Evolutionary conservation across 92 coral and sea anemone genomes (phyloP), one percentile per base, ranked within the genome.

Genomic region (Porites evermanni): DNA sequence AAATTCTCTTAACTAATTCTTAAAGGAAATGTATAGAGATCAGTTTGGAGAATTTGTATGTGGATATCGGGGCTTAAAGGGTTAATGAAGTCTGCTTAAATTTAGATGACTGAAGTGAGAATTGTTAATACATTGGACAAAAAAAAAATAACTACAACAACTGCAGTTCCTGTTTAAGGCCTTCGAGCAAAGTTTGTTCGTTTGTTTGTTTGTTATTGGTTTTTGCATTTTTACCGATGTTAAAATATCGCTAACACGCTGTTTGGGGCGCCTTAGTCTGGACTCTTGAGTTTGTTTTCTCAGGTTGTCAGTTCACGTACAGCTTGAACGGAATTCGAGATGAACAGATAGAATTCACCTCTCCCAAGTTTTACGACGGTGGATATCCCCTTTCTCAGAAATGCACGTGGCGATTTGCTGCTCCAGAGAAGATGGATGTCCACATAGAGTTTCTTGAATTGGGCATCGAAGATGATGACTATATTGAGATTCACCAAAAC

Each of bases 401-500:
- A 6, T 83, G 87, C 72, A 47, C 44, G 20, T 83, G 87, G 87
- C 87, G 87, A 72, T 74, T 83, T 60, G 71, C 74, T 16, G 87
- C 12, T 19, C 79, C 72, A 6, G 26, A 38, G 65, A 52, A 24
- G 20, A 52, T 21, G 4, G 23, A 1, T 2, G 23, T 74, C 4
- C 60, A 38, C 7, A 23, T 83, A 18, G 14, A 1, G 13, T 72
- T 83, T 73, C 64, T 61, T 9, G 87, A 83, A 10, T 24, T 74
- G 13, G 17, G 12, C 2, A 13, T 83, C 0, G 61, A 63, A 63
- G 50, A 23, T 18, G 87, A 13, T 8, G 87, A 83, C 24, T 7
- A 0, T 7, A 53, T 83, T 61, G 14, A 2, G 1, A 58, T 83
- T 38, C 29, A 29, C 32, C 32, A 13, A 12, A 64, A 53, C 0